Conservation (phyloP, 2,113 vertebrate species). For the Edolisoma coerulescens region DNA sequence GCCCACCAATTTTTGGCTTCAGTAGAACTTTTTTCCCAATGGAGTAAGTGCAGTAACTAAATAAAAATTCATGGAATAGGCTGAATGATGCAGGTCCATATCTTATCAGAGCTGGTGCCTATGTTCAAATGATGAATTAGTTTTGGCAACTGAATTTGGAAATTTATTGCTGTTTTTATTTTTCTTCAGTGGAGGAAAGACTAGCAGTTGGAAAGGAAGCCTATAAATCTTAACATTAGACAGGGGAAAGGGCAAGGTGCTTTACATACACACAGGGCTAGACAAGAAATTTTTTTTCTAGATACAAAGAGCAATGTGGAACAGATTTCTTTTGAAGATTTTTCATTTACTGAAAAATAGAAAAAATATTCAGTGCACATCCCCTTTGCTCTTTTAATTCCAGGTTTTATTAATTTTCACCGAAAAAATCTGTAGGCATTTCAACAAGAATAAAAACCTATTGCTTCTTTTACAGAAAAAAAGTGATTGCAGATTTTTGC, state of each 20-base stretch:
- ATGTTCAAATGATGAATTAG: constrained; percentile 3
- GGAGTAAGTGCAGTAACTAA: neutral
- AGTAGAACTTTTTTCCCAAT: neutral
- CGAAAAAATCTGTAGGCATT: neutral
- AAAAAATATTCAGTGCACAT: neutral
- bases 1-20: neutral
- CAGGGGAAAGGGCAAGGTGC: neutral
- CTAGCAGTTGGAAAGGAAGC: neutral
- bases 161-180: constrained; percentile 29
- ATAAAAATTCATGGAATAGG: neutral
- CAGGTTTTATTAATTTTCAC: neutral
- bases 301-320: neutral
- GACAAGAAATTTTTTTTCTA: neutral
- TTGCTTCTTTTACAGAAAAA: neutral
- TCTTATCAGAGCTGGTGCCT: neutral
- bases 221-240: constrained; percentile 20
- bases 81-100: neutral
- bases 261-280: neutral
- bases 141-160: neutral
- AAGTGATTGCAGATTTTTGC: neutral
- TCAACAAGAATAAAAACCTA: neutral
- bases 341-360: neutral
- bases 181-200: neutral
- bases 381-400: neutral
- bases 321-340: neutral